Evolutionary conservation across 2,113 vertebrate species (phyloP).

Genomic region (Rhinichthys klamathensis): DNA sequence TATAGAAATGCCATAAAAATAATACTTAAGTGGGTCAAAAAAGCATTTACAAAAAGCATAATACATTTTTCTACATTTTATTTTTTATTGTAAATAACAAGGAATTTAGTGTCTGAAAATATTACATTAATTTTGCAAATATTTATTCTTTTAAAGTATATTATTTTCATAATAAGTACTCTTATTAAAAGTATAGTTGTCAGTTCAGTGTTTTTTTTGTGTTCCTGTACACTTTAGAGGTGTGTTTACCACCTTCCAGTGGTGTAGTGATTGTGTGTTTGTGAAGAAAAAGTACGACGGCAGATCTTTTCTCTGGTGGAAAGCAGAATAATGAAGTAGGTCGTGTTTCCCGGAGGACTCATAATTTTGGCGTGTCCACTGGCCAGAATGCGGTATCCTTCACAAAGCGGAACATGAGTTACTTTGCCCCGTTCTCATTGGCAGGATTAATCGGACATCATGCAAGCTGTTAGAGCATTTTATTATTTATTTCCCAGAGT

Average conservation of each 20-base stretch:
- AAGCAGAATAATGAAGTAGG: constrained; percentile 75
- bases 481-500: constrained; percentile 20
- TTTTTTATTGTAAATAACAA: too few relatives aligned
- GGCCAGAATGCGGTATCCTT: constrained; percentile 65
- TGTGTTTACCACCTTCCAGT: constrained; percentile 57
- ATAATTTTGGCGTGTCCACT: constrained; percentile 68
- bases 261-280: constrained; percentile 61
- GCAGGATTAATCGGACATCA: constrained; percentile 76
- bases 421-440: constrained; percentile 70
- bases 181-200: neutral
- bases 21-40: too few relatives aligned
- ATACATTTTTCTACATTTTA: too few relatives aligned
- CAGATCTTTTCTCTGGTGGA: constrained; percentile 64
- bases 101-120: too few relatives aligned
- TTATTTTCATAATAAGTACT: too few relatives aligned
- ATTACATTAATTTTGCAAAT: too few relatives aligned
- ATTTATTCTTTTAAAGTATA: too few relatives aligned
- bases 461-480: constrained; percentile 52
- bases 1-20: too few relatives aligned
- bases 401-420: constrained; percentile 69
- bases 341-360: constrained; percentile 64
- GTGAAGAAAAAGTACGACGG: constrained; percentile 59
- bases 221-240: constrained; percentile 16
- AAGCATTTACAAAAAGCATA: too few relatives aligned
- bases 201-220: neutral